Evolutionary conservation across 2,797 vertebrate genomes (phyloP).

Genomic region (Mormyrus proboscirostris): DNA sequence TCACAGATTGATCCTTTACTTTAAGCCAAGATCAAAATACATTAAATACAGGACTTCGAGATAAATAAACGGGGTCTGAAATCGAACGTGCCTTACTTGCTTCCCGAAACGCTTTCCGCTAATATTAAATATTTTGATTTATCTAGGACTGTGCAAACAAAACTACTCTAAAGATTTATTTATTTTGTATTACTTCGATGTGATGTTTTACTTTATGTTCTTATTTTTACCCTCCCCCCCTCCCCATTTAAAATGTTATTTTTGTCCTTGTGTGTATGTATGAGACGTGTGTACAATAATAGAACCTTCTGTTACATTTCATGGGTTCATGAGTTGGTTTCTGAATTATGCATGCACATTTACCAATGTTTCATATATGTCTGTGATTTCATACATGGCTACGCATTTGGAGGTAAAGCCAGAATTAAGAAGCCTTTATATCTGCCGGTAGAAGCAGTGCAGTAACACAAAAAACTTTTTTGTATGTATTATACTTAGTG

Average conservation of each 20-base stretch:
- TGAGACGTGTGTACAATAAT: background rate
- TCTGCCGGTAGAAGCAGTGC: slow-evolving; percentile 17
- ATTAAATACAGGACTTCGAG: slow-evolving; percentile 34
- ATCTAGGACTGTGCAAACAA: background rate
- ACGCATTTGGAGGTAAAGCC: slow-evolving; percentile 25
- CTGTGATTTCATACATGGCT: slow-evolving; percentile 30
- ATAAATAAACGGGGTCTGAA: slow-evolving; percentile 45
- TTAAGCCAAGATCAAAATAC: slow-evolving; percentile 38
- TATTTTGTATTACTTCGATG: slow-evolving; percentile 12
- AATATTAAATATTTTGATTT: slow-evolving; percentile 12
- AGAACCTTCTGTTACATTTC: slow-evolving; percentile 7
- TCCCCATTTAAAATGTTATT: slow-evolving; percentile 3
- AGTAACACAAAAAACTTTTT: background rate
- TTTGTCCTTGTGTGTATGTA: background rate
- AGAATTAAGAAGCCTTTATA: slow-evolving; percentile 12
- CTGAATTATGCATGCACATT: slow-evolving; percentile 35
- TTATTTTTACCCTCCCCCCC: background rate
- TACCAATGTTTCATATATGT: slow-evolving; percentile 21
- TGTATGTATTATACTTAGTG: background rate
- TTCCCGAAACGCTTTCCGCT: background rate
- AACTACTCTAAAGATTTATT: background rate
- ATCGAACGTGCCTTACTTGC: slow-evolving; percentile 29
- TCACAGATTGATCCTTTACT: slow-evolving; percentile 45
- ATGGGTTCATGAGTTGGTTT: slow-evolving; percentile 18
- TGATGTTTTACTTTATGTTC: background rate